These are phyloP conservation scores for Euphydryas editha DNA, from an alignment of 2,888 invertebrate genomes.

Conservation along the genomic window DNA sequence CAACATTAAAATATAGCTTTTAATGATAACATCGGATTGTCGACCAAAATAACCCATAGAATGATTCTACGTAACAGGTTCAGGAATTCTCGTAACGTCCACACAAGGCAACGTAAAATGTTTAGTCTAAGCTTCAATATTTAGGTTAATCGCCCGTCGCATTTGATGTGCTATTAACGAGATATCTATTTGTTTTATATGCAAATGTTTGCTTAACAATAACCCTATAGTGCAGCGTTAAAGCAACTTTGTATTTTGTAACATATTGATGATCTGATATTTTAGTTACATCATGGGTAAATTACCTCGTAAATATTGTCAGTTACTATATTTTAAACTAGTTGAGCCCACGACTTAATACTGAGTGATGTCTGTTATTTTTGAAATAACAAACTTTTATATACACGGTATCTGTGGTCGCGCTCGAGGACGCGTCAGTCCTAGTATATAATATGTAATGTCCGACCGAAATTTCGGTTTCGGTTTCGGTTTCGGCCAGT, in stretches of 20 bases:
- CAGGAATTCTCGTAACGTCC: constrained; percentile 4
- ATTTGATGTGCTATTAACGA: constrained; percentile 22
- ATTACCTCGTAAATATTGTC: too few species aligned
- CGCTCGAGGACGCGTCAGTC: too few species aligned
- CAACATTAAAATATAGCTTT: neutral
- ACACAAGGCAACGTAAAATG: constrained; percentile 47
- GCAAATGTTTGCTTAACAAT: constrained; percentile 1
- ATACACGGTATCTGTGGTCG: too few species aligned
- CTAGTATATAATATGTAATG: too few species aligned
- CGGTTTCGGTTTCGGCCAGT: too few species aligned
- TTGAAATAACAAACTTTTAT: too few species aligned
- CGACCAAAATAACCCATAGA: constrained; percentile 25
- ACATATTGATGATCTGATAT: too few species aligned
- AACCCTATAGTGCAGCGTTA: neutral
- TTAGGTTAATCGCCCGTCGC: constrained; percentile 56
- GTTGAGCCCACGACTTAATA: too few species aligned
- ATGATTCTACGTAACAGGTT: neutral
- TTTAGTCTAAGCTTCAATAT: constrained; percentile 41
- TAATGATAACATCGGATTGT: neutral
- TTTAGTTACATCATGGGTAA: too few species aligned
- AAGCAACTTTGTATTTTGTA: constrained; percentile 2
- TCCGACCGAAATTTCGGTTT: too few species aligned
- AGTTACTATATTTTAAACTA: too few species aligned
- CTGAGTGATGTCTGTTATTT: too few species aligned
- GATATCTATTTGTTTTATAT: neutral